These are phyloP conservation scores for Drosophila colorata DNA, from an alignment of 2,888 invertebrate genomes.

Conservation along the genomic window DNA sequence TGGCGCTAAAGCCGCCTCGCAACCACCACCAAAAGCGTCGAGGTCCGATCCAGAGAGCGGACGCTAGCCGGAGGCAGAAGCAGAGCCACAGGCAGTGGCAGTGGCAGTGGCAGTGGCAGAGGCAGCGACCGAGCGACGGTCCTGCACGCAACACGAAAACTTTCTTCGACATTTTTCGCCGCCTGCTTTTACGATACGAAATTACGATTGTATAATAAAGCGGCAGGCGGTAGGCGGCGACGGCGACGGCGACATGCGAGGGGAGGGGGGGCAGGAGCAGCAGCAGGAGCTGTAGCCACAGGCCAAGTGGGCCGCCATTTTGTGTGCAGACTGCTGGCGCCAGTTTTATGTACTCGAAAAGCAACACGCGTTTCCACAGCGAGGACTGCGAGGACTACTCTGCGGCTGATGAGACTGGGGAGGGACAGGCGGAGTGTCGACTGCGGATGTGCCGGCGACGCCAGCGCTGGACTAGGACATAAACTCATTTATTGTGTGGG, in stretches of 20 bases:
- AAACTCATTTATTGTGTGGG: conserved; percentile 76
- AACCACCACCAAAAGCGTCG: conserved; percentile 4
- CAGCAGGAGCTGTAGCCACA: conserved; percentile 27
- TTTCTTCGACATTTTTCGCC: conserved; percentile 73
- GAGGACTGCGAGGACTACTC: conserved; percentile 17
- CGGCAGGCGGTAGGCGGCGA: conserved; percentile 36
- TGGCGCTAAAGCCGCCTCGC: conserved; percentile 13
- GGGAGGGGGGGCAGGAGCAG: conserved; percentile 1
- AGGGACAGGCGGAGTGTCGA: conserved; percentile 21
- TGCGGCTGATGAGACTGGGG: neutral
- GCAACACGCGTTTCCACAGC: conserved; percentile 67
- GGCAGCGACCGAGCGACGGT: conserved; percentile 23
- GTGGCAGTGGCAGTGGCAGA: conserved; percentile 7
- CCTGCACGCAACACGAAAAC: conserved; percentile 76
- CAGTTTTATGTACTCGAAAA: conserved; percentile 77
- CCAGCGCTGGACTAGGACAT: conserved; percentile 72
- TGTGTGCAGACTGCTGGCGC: conserved; percentile 77
- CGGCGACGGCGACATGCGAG: neutral
- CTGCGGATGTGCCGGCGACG: conserved; percentile 58
- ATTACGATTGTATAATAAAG: conserved; percentile 78
- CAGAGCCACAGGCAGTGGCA: neutral
- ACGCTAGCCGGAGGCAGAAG: no score
- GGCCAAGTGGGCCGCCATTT: conserved; percentile 77
- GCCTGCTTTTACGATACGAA: conserved; percentile 77
- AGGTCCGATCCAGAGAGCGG: no score